Base-by-base conservation (phyloP, 2,113 vertebrate genomes). In the Pteropus alecto region DNA sequence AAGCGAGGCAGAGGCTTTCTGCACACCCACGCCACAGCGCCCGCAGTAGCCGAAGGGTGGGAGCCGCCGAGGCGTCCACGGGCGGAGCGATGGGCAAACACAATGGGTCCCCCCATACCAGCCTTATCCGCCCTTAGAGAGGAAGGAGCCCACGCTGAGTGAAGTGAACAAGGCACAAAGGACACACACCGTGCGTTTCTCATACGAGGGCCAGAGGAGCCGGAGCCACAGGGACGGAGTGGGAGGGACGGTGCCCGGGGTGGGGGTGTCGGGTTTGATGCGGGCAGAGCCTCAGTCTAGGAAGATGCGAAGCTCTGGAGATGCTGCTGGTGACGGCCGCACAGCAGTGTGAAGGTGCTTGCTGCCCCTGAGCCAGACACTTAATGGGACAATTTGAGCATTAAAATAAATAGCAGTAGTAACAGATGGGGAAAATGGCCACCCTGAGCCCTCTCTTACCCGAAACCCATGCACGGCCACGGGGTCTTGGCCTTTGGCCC, bases 401-500 rank as follows among this genome's bases (percentile, higher is more conserved):
- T 26, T 7, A 58, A 35, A 56, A 79, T 38, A 79, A 78, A 15
- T 78, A 43, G 7, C 41, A 7, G 38, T 38, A 8, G 35, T 58
- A 38, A 56, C n/a, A 58, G 33, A 4, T 4, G n/a, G 22, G 38
- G 26, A 58, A 26, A 24, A 54, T 15, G 63, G 26, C 4, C 10
- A 3, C 21, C n/a, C 5, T 1, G 12, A 48, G 16, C 8, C 38
- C 56, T 38, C 1, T n/a, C 1, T n/a, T 24, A 19, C 4, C 38
- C 48, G 4, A 71, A 43, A 22, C 54, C n/a, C 28, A 19, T 1
- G 12, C 41, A 1, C 13, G 5, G 54, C 24, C 10, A 7, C 7
- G 15, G 65, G 15, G 15, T 30, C 83, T 70, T 3, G 6, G 16
- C 46, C 16, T 56, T 26, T 35, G 19, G 11, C 67, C 35, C 41